Evolutionary conservation across 2,888 invertebrate genomes (phyloP).

Genomic region (Bombylius discolor): DNA sequence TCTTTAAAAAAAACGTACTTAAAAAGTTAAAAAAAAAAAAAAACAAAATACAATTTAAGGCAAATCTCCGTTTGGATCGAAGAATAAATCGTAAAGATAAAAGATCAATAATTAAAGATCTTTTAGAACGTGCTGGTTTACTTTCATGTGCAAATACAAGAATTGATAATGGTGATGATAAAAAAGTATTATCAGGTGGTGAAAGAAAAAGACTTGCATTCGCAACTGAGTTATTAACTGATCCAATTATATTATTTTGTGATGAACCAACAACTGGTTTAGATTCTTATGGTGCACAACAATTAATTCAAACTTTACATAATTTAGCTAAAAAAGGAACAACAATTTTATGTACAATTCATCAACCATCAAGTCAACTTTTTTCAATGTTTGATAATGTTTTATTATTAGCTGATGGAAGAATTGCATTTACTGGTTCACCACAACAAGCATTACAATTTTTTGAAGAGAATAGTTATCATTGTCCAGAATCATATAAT

Average conservation of each 20-base stretch:
- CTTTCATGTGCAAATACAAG: slow-evolving; percentile 55
- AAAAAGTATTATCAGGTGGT: slow-evolving; percentile 81
- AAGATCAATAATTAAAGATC: slow-evolving; percentile 50
- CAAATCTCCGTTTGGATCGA: slow-evolving; percentile 65
- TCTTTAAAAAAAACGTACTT: too few species aligned
- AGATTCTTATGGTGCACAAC: slow-evolving; percentile 86
- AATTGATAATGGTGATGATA: slow-evolving; percentile 63
- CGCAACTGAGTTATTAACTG: slow-evolving; percentile 78
- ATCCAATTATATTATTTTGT: slow-evolving; percentile 84
- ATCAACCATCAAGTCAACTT: slow-evolving; percentile 82
- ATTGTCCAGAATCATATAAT: slow-evolving; percentile 70
- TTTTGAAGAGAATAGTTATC: slow-evolving; percentile 62
- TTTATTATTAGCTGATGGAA: slow-evolving; percentile 73
- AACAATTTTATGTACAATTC: slow-evolving; percentile 85
- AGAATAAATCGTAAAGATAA: slow-evolving; percentile 48
- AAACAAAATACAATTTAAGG: slow-evolving; percentile 38
- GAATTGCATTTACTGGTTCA: slow-evolving; percentile 72
- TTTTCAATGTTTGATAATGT: slow-evolving; percentile 71
- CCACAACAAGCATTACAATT: slow-evolving; percentile 50
- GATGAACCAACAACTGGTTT: slow-evolving; percentile 93
- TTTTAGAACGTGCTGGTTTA: slow-evolving; percentile 60
- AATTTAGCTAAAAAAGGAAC: slow-evolving; percentile 61
- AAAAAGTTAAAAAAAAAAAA: too few species aligned
- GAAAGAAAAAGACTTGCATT: slow-evolving; percentile 87
- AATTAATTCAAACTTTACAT: slow-evolving; percentile 58